These are phyloP conservation scores for Tipula vernalis DNA, from an alignment of 2,888 invertebrate genomes.

Conservation along the genomic window DNA sequence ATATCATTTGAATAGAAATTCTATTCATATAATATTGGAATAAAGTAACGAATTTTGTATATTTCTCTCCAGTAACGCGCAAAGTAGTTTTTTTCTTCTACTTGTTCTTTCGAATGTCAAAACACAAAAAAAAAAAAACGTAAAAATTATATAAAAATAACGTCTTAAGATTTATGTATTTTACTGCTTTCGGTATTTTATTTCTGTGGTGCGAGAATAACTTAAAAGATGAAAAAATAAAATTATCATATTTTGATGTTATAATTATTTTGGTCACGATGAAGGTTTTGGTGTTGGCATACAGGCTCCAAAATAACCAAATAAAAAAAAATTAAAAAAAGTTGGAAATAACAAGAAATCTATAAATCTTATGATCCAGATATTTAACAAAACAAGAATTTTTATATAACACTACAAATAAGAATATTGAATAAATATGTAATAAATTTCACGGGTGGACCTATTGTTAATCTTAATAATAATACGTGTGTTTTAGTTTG, in stretches of 20 bases:
- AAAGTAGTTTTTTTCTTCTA: not conserved
- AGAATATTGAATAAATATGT: not conserved
- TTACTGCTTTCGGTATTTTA: not conserved
- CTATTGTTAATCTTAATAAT: slow-evolving; percentile 1
- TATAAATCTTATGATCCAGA: not conserved
- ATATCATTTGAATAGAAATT: slow-evolving; percentile 4
- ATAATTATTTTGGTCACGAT: slow-evolving; percentile 10
- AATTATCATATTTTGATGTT: slow-evolving; percentile 10
- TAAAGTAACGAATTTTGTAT: not conserved
- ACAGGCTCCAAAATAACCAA: not conserved
- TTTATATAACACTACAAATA: not conserved
- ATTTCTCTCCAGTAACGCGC: not conserved
- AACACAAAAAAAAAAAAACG: not conserved
- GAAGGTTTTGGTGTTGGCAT: not conserved
- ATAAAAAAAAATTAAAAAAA: not conserved
- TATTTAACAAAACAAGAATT: not conserved
- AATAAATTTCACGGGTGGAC: not conserved
- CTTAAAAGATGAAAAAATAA: not conserved
- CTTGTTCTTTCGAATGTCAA: slow-evolving; percentile 4
- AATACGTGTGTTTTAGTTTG: not conserved
- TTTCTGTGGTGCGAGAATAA: not conserved
- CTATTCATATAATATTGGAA: not conserved
- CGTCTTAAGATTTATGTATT: not conserved
- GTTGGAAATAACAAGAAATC: not conserved
- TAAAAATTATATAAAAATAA: not conserved